Base-by-base conservation (phyloP, 2,113 vertebrate species). In the Meleagris gallopavo region DNA sequence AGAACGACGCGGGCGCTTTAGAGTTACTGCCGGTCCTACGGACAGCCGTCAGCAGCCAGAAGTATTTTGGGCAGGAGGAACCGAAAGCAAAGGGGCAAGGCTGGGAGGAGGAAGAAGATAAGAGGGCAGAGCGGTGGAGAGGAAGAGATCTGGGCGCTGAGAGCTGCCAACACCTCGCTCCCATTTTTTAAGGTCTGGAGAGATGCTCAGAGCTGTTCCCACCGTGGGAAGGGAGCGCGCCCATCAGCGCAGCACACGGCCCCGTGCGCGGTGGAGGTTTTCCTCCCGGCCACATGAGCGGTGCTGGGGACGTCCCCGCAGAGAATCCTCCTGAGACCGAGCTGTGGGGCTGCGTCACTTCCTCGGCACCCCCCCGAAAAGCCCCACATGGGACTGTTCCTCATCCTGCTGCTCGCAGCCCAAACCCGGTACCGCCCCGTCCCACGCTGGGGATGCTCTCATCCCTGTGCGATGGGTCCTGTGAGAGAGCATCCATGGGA, bases 51-150 rank as follows among this genome's bases (percentile, higher is more conserved):
- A 7, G 78, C 76, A 27, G 64, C 64, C 30, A 22, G 3, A 21
- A 41, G n/a, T 86, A 91, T 86, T 89, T 83, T n/a, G 85, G 88
- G 88, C 91, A 90, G 76, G 86, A 86, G 96, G 95, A 95, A 96
- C 93, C 2, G 96, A 96, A 96, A 96, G 45, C 1, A 61, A 83
- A 61, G 72, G 54, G 2, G 50, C 62, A 48, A 73, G 27, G 69
- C 7, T 4, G 0, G 78, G 83, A 95, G 95, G 92, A 96, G 92
- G 96, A 96, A 96, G 95, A 74, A 85, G 93, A 96, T 91, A 96
- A 95, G 60, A 90, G 93, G 93, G 85, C 75, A 88, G 64, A 88
- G 25, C n/a, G 2, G 10, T 0, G 2, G 76, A 67, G 92, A 94
- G 92, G 95, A 96, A 93, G 88, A 94, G 54, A 27, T 22, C 0